Conservation (phyloP, 2,888 invertebrate species). For the Proisotoma minuta region DNA sequence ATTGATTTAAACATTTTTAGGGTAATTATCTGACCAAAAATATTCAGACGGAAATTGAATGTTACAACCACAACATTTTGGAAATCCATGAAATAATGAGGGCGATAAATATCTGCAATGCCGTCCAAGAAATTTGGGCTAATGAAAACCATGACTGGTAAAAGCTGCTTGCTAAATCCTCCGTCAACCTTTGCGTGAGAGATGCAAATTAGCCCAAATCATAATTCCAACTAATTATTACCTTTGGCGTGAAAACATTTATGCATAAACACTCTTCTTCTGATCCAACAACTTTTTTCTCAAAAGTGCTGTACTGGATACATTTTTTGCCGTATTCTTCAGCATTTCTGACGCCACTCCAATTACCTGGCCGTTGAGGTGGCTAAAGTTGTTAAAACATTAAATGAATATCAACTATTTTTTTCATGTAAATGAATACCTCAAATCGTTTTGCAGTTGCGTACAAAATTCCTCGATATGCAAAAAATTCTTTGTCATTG, state of each 20-base stretch:
- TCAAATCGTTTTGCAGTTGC: constrained; percentile 32
- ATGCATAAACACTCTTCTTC: constrained; percentile 35
- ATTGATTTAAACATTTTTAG: neutral
- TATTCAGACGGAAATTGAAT: constrained; percentile 33
- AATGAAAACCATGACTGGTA: constrained; percentile 36
- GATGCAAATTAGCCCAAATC: too few species aligned
- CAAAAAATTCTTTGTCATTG: constrained; percentile 35
- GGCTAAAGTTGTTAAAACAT: constrained; percentile 14
- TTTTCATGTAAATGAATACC: neutral
- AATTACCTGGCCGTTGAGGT: constrained; percentile 38
- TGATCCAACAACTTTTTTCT: constrained; percentile 35
- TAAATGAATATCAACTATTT: neutral
- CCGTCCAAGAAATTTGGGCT: constrained; percentile 36
- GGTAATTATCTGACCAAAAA: constrained; percentile 19
- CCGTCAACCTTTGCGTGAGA: too few species aligned
- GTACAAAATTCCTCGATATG: constrained; percentile 38
- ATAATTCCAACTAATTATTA: too few species aligned
- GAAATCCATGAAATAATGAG: constrained; percentile 37
- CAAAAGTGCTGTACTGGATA: constrained; percentile 38
- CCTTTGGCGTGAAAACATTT: constrained; percentile 39
- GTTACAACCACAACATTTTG: constrained; percentile 28
- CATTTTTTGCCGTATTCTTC: constrained; percentile 39
- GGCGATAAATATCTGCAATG: constrained; percentile 25
- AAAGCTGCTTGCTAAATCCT: constrained; percentile 28
- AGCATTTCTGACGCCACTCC: constrained; percentile 34